Conservation (phyloP, 2,113 vertebrate species). For the Antechinus stuartii region DNA sequence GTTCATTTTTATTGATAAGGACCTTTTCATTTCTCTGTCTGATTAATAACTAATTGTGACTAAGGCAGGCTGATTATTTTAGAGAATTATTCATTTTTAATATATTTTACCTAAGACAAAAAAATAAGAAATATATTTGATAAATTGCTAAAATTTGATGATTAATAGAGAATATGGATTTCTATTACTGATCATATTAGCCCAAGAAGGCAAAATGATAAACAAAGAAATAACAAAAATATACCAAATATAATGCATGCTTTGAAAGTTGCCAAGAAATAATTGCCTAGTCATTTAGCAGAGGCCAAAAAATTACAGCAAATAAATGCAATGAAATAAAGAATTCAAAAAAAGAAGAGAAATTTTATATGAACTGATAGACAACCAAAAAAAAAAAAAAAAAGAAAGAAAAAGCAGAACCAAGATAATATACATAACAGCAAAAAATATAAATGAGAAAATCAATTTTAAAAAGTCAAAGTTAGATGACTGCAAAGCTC, state of each 20-base stretch:
- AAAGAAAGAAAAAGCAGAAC: neutral
- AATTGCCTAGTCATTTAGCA: neutral
- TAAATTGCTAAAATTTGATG: slow-evolving; percentile 66
- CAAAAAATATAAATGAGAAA: neutral
- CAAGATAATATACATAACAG: neutral
- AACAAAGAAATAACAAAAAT: neutral
- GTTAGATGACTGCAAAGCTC: neutral
- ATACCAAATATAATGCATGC: neutral
- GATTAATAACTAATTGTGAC: slow-evolving; percentile 65
- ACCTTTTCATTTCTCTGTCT: slow-evolving; percentile 74
- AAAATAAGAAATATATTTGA: slow-evolving; percentile 50
- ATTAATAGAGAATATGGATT: slow-evolving; percentile 46
- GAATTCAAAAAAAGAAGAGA: neutral
- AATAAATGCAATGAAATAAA: neutral
- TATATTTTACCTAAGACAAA: slow-evolving; percentile 77
- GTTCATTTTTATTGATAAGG: slow-evolving; percentile 69
- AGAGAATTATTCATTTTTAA: slow-evolving; percentile 70
- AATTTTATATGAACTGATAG: neutral
- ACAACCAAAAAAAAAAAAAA: neutral
- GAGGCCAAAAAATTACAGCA: neutral
- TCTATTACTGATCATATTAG: slow-evolving; percentile 33
- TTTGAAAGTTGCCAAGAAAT: neutral
- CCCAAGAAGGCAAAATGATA: neutral
- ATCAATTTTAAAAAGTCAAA: neutral
- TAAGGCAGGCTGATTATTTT: slow-evolving; percentile 74